A percentile compares a stretch with the other conserved stretches of the same genome.
Conservation (phyloP, 2,797 vertebrate species). For the Molossus alvarezi region DNA sequence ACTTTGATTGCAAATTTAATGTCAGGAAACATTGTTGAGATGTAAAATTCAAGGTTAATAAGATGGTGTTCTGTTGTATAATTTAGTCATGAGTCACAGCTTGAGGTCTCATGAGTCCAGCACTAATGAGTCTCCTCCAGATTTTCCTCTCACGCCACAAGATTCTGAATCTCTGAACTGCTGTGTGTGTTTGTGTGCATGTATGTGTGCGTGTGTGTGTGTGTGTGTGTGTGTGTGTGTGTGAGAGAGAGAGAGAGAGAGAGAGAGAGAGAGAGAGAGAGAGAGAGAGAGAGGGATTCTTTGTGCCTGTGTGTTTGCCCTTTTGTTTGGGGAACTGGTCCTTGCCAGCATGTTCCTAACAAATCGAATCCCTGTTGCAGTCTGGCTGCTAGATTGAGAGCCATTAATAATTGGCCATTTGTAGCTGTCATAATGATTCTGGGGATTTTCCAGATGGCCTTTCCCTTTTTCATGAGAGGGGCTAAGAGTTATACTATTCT, state of each 20-base stretch:
- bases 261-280: too few relatives aligned
- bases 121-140: slow-evolving; percentile 69
- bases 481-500: slow-evolving; percentile 35
- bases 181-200: not conserved
- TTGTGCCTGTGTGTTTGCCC: slow-evolving; percentile 54
- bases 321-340: slow-evolving; percentile 71
- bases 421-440: slow-evolving; percentile 76
- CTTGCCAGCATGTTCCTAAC: slow-evolving; percentile 62
- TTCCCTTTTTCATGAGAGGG: slow-evolving; percentile 68
- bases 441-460: slow-evolving; percentile 77
- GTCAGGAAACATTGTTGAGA: slow-evolving; percentile 48
- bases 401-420: slow-evolving; percentile 82
- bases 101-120: slow-evolving; percentile 39
- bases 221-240: not conserved
- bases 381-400: slow-evolving; percentile 71
- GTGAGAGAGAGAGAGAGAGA: too few relatives aligned
- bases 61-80: slow-evolving; percentile 55
- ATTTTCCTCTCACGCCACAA: not conserved
- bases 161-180: slow-evolving; percentile 67
- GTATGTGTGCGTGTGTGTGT: not conserved
- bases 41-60: slow-evolving; percentile 75
- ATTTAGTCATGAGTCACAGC: slow-evolving; percentile 73
- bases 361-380: slow-evolving; percentile 55
- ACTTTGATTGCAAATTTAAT: slow-evolving; percentile 58
- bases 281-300: not conserved